Evolutionary conservation across 2,113 vertebrate genomes (phyloP).

Genomic region (Mus spicilegus): DNA sequence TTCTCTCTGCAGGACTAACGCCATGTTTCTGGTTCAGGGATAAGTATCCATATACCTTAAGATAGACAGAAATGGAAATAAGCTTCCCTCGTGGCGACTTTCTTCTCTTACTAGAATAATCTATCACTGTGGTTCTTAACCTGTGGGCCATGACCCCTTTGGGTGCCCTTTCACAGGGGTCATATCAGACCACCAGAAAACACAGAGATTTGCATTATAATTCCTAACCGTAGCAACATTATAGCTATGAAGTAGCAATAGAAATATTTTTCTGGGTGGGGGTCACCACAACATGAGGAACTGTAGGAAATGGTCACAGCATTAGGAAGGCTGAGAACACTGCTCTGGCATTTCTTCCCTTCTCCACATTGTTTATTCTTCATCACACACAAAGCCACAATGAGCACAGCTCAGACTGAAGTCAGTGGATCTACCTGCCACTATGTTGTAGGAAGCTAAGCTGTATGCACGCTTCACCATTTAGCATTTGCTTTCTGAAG

Average conservation of each 20-base stretch:
- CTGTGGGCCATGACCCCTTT: too few species aligned
- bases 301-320: background rate
- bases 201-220: background rate
- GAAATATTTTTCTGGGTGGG: background rate
- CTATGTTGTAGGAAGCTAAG: background rate
- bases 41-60: background rate
- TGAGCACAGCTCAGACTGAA: background rate
- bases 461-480: background rate
- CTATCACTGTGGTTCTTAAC: background rate
- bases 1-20: background rate
- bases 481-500: constrained; percentile 51
- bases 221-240: background rate
- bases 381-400: background rate
- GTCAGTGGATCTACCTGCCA: background rate
- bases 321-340: too few species aligned
- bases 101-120: background rate
- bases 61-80: background rate
- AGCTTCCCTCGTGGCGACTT: background rate
- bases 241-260: background rate
- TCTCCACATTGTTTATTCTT: background rate
- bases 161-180: background rate
- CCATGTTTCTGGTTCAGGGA: background rate
- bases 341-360: background rate
- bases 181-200: background rate
- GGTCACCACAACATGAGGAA: background rate